Percentiles rank a stretch among this genome's conserved stretches.
phyloP scores from a whole-genome alignment of 2,888 invertebrate species.

The Nematopogon swammerdamellus region DNA sequence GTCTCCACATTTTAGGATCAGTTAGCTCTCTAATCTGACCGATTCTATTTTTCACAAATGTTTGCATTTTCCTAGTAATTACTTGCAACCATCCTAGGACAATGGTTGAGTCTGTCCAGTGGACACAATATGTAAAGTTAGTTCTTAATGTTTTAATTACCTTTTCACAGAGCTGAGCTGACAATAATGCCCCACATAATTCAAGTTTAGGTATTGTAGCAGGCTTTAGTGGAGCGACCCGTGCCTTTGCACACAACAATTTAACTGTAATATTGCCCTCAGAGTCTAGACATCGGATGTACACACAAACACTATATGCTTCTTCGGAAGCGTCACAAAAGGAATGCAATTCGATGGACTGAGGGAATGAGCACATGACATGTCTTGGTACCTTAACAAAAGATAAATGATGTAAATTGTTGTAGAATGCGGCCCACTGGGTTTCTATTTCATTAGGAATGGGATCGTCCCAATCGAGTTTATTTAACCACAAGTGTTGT shows the following conservation, averaged over 20 bases:
- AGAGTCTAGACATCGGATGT: conserved; percentile 8
- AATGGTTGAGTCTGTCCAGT: conserved; percentile 16
- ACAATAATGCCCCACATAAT: conserved; percentile 15
- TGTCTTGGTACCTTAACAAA: conserved; percentile 9
- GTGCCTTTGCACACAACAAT: conserved; percentile 15
- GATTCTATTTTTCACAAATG: conserved; percentile 13
- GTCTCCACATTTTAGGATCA: background rate
- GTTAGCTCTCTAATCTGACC: conserved; percentile 8
- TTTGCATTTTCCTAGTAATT: conserved; percentile 9
- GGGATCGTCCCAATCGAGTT: conserved; percentile 15
- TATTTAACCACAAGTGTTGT: conserved; percentile 14
- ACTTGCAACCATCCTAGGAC: conserved; percentile 12
- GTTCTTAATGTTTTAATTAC: conserved; percentile 8
- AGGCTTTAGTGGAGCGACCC: conserved; percentile 14
- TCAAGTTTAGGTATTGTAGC: conserved; percentile 16
- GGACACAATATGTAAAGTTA: conserved; percentile 9
- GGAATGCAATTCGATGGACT: conserved; percentile 11
- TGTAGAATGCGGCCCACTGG: conserved; percentile 6
- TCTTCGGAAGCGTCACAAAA: conserved; percentile 14
- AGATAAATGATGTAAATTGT: conserved; percentile 6
- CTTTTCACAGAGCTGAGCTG: conserved; percentile 11
- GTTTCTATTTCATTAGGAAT: conserved; percentile 9
- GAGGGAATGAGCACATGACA: conserved; percentile 3
- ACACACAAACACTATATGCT: conserved; percentile 15
- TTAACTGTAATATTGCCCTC: conserved; percentile 6